phyloP scores from a whole-genome alignment of 2,888 invertebrate genomes.

The Dynastes tityus region DNA sequence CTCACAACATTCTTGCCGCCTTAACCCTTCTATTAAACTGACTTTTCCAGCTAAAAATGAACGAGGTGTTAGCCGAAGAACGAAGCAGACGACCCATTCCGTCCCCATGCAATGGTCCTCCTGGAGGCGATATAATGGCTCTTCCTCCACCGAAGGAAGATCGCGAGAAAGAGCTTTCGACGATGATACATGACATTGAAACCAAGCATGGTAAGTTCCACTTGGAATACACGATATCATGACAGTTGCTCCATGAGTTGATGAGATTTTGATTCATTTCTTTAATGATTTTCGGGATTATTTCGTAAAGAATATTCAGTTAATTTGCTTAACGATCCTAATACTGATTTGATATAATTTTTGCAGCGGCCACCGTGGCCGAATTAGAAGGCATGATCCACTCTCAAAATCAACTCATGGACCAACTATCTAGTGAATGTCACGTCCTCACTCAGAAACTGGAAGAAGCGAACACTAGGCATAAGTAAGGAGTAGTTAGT shows the following conservation, averaged over 20 bases:
- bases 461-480: slow-evolving; percentile 89
- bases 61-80: slow-evolving; percentile 66
- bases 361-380: slow-evolving; percentile 89
- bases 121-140: slow-evolving; percentile 61
- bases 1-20: too few relatives aligned
- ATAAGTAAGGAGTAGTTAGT: slow-evolving; percentile 81
- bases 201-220: slow-evolving; percentile 84
- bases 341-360: slow-evolving; percentile 53
- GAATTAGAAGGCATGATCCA: slow-evolving; percentile 92
- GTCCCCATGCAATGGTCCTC: slow-evolving; percentile 46
- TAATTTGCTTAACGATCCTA: not conserved
- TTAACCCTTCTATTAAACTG: too few relatives aligned
- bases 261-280: slow-evolving; percentile 51
- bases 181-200: slow-evolving; percentile 85
- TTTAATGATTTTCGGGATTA: too few relatives aligned
- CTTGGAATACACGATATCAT: not conserved
- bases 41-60: slow-evolving; percentile 65
- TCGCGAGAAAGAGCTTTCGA: slow-evolving; percentile 80
- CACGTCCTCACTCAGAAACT: slow-evolving; percentile 91
- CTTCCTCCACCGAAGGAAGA: slow-evolving; percentile 63
- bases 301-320: too few relatives aligned
- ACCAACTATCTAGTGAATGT: slow-evolving; percentile 92
- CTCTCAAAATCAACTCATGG: slow-evolving; percentile 94
- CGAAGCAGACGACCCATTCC: slow-evolving; percentile 61
- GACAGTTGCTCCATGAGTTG: slow-evolving; percentile 68